Evolutionary conservation across 2,797 vertebrate species (phyloP), one percentile per base, ranked within the genome.

Genomic region (Myioborus melanocephalus): DNA sequence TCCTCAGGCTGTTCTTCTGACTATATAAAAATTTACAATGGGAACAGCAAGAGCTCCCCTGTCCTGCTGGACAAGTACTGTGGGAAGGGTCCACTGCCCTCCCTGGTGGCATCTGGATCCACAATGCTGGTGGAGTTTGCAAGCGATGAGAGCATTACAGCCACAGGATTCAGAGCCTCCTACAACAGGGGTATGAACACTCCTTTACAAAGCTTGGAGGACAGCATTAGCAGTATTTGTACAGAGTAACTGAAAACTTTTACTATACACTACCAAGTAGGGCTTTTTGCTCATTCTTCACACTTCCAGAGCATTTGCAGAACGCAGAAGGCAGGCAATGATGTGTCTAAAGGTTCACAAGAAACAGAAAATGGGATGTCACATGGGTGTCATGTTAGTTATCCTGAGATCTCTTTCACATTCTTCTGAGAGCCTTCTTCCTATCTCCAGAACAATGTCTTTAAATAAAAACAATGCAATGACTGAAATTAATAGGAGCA

Each of bases 21-120:
- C 84, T 98, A 97, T 21, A 59, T 98, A 68, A 96, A 90, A 87
- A 87, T 98, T 87, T 97, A 97, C 72, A 95, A 97, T 0, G 97
- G 97, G n/a, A 95, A 89, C 89, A 96, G 86, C 88, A 97, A 90
- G 85, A 96, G 85, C 56, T 96, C 95, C n/a, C 95, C 71, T 46
- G 50, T 97, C 44, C 80, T 97, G 75, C 28, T 97, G 77, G 95
- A 97, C 87, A 97, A 66, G 55, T 93, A 95, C 61, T 97, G 97
- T 79, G 96, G 96, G 28, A 73, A 50, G 50, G 93, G 79, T 24
- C 82, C 80, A 12, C 55, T 95, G 49, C 97, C 97, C 59, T 90
- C 93, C 44, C 50, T 96, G 30, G 94, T 98, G 37, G 79, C 96
- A 1, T 96, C 95, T 82, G 95, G 94, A 77, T 95, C 91, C 0